Evolutionary conservation across 2,888 invertebrate species (phyloP).

Genomic region (Ennomos quercinarius): DNA sequence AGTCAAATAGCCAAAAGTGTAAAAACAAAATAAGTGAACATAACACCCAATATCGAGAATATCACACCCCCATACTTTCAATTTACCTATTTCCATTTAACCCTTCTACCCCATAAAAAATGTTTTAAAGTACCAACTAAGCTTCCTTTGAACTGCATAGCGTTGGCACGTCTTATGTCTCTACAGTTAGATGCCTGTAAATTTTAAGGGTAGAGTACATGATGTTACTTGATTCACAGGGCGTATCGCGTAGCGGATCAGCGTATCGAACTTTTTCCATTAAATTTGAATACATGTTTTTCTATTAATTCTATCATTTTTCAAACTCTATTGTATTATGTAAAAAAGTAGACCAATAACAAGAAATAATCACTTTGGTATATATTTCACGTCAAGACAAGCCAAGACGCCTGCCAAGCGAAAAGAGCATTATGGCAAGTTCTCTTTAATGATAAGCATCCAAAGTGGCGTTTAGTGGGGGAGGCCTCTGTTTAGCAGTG

Average conservation of each 20-base stretch:
- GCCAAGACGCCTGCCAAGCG: too few species aligned
- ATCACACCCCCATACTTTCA: constrained; percentile 12
- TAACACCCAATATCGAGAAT: background rate
- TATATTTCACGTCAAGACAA: too few species aligned
- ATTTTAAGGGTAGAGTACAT: constrained; percentile 7
- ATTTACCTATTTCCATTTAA: constrained; percentile 10
- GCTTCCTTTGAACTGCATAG: constrained; percentile 15
- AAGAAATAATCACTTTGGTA: too few species aligned
- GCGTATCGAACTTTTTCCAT: background rate
- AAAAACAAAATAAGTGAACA: constrained; percentile 10
- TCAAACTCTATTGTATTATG: too few species aligned
- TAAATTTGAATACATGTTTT: background rate
- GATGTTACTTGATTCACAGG: background rate
- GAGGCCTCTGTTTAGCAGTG: too few species aligned
- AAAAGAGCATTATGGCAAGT: too few species aligned
- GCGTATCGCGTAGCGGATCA: too few species aligned
- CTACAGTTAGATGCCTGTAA: constrained; percentile 34
- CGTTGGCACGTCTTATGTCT: constrained; percentile 43
- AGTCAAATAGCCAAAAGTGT: too few species aligned
- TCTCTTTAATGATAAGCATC: too few species aligned
- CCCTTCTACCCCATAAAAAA: constrained; percentile 16
- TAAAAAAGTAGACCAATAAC: too few species aligned
- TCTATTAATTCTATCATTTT: too few species aligned
- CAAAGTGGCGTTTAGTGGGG: too few species aligned
- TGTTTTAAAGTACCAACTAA: constrained; percentile 10